Percentiles rank a stretch among this genome's conserved stretches.
phyloP scores from a whole-genome alignment of 2,113 vertebrate species.

The Polypterus bichir region DNA sequence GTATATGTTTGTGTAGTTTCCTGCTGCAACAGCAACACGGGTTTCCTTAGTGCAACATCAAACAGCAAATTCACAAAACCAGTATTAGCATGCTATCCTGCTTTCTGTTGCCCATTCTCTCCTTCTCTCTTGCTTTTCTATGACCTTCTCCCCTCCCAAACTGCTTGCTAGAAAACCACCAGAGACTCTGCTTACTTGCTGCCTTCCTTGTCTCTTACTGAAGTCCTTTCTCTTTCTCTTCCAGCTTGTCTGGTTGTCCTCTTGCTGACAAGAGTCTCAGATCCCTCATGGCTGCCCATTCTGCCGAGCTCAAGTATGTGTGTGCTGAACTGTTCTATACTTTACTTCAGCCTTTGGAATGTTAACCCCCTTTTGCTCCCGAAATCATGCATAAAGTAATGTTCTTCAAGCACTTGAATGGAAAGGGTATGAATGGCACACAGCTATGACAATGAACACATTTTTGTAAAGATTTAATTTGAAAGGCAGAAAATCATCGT shows the following conservation, averaged over 20 bases:
- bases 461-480: too few relatives aligned
- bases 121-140: slow-evolving; percentile 35
- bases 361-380: slow-evolving; percentile 24
- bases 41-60: too few relatives aligned
- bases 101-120: slow-evolving; percentile 43
- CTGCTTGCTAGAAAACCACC: too few relatives aligned
- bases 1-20: too few relatives aligned
- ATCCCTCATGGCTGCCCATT: slow-evolving; percentile 98
- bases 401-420: too few relatives aligned
- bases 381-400: slow-evolving; percentile 11
- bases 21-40: too few relatives aligned
- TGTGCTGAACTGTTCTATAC: slow-evolving; percentile 56
- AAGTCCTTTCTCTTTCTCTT: slow-evolving; percentile 66
- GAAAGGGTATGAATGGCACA: too few relatives aligned
- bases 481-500: too few relatives aligned
- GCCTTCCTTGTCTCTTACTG: slow-evolving; percentile 42
- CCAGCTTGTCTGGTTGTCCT: slow-evolving; percentile 99
- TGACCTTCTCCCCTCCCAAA: slow-evolving; percentile 17
- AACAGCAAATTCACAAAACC: slow-evolving; percentile 14
- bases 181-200: slow-evolving; percentile 13
- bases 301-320: slow-evolving; percentile 99
- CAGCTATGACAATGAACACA: too few relatives aligned
- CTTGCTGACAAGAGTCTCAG: slow-evolving; percentile 99
- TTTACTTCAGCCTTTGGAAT: slow-evolving; percentile 27
- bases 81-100: slow-evolving; percentile 32